Evolutionary conservation across 2,797 vertebrate species (phyloP).

Genomic region (Pangasius krempfi): DNA sequence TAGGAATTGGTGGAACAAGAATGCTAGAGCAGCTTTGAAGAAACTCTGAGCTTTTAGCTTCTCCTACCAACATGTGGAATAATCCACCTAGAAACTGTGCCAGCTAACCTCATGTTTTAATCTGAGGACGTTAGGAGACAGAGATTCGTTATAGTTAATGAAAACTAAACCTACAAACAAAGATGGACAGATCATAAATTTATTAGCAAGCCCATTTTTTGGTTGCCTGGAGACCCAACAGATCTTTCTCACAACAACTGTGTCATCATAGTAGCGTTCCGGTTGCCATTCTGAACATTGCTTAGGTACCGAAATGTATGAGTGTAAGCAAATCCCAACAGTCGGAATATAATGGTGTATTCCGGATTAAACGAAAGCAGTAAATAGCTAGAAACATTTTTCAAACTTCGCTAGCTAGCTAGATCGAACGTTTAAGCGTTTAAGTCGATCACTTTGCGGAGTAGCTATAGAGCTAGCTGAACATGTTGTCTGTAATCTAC

Average conservation of each 20-base stretch:
- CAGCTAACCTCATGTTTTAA: background rate
- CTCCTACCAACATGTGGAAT: background rate
- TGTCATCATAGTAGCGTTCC: background rate
- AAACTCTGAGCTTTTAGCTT: background rate
- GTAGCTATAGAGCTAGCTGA: background rate
- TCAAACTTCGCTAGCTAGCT: background rate
- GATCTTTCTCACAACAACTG: background rate
- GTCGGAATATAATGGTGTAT: background rate
- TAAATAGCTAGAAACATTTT: background rate
- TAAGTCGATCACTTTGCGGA: background rate
- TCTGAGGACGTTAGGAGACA: background rate
- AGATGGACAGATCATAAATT: background rate
- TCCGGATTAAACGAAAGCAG: background rate
- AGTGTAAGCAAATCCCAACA: background rate
- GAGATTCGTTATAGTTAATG: background rate
- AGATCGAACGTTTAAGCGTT: background rate
- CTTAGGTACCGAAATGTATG: background rate
- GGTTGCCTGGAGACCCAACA: background rate
- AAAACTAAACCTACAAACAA: background rate
- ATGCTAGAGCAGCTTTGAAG: background rate
- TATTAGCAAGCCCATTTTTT: background rate
- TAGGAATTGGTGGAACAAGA: background rate
- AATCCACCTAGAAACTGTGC: background rate
- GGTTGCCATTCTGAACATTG: background rate
- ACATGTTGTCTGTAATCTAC: background rate